Conservation (phyloP, 2,888 invertebrate species). For the Diogma glabrata region DNA sequence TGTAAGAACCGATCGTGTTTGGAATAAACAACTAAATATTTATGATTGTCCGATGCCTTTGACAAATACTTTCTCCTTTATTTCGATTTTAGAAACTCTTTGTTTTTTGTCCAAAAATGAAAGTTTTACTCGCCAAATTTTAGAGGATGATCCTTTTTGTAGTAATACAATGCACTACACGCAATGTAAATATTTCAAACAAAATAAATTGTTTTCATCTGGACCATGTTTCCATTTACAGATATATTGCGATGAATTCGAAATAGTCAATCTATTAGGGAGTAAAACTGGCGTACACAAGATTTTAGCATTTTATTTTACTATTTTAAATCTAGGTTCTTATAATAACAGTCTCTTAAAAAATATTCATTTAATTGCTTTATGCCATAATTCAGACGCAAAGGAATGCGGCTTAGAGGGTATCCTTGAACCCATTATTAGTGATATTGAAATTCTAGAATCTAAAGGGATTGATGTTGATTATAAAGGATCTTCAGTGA, state of each 20-base stretch:
- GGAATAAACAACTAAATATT: background rate
- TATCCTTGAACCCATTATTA: constrained; percentile 15
- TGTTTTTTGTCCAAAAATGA: background rate
- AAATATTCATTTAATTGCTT: constrained; percentile 16
- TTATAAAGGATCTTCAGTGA: background rate
- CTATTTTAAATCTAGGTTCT: constrained; percentile 15
- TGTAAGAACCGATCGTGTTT: background rate
- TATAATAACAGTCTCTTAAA: constrained; percentile 12
- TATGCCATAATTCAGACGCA: background rate
- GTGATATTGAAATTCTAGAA: constrained; percentile 17
- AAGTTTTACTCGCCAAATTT: background rate
- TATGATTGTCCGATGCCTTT: background rate
- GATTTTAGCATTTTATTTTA: constrained; percentile 19
- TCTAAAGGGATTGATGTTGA: constrained; percentile 12
- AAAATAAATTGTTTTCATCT: constrained; percentile 7
- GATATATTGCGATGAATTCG: constrained; percentile 19
- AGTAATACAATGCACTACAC: background rate
- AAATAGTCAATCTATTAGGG: constrained; percentile 19
- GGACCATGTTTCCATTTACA: constrained; percentile 14
- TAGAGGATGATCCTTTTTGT: background rate
- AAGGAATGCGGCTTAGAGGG: constrained; percentile 3
- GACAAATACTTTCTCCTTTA: background rate
- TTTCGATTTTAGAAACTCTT: background rate
- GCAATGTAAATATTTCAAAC: background rate
- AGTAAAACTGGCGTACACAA: constrained; percentile 19